Evolutionary conservation across 2,113 vertebrate genomes (phyloP).

Genomic region (Campylorhamphus procurvoides): DNA sequence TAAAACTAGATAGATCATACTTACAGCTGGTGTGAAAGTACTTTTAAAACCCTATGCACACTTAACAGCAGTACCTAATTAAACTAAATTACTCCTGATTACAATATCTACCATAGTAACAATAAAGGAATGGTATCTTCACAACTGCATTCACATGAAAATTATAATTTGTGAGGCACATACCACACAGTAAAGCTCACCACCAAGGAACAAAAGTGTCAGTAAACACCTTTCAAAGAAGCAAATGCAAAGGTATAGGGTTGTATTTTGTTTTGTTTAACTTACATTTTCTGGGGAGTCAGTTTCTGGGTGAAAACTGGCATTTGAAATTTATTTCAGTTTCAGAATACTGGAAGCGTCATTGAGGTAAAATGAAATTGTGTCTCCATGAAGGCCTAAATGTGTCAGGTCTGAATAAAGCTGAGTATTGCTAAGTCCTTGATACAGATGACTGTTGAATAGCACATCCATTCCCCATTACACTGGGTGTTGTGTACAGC

Average conservation of each 20-base stretch:
- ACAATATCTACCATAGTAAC: not conserved
- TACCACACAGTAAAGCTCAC: not conserved
- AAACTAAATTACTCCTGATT: not conserved
- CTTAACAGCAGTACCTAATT: not conserved
- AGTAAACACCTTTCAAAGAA: not conserved
- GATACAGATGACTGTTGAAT: not conserved
- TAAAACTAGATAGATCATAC: not conserved
- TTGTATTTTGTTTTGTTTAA: not conserved
- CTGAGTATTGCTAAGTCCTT: not conserved
- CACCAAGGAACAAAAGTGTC: not conserved
- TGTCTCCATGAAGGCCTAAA: not conserved
- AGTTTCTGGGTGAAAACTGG: not conserved
- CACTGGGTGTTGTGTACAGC: not conserved
- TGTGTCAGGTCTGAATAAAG: not conserved
- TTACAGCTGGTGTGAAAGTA: not conserved
- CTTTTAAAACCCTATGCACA: not conserved
- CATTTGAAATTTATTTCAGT: not conserved
- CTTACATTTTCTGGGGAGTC: not conserved
- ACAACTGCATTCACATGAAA: not conserved
- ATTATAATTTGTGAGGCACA: not conserved
- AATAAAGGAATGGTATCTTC: not conserved
- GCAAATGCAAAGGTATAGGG: not conserved
- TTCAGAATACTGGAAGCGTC: not conserved
- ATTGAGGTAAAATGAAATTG: not conserved
- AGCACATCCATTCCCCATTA: not conserved